phyloP scores from a whole-genome alignment of 2,113 vertebrate species.

The Corythornis vintsioides region DNA sequence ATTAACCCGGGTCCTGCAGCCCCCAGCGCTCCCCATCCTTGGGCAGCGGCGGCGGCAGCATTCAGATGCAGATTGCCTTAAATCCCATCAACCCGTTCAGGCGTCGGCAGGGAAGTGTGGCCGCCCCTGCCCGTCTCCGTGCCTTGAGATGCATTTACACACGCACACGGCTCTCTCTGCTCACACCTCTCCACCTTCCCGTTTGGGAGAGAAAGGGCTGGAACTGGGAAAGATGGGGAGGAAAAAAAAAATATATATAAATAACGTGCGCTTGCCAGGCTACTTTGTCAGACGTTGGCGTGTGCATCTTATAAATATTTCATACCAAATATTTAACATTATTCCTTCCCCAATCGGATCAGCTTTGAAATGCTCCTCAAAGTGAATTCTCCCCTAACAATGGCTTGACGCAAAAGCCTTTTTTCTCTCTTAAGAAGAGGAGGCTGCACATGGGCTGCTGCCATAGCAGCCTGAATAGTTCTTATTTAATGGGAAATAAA shows the following conservation, averaged over 20 bases:
- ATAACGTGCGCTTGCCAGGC: slow-evolving; percentile 72
- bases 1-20: slow-evolving; percentile 77
- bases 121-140: neutral
- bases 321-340: slow-evolving; percentile 84
- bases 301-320: slow-evolving; percentile 85
- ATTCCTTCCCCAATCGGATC: slow-evolving; percentile 80
- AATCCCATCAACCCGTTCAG: slow-evolving; percentile 83
- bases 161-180: neutral
- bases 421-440: slow-evolving; percentile 76
- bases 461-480: slow-evolving; percentile 80
- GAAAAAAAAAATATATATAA: no score
- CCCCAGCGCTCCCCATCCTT: slow-evolving; percentile 71
- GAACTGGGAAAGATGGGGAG: slow-evolving; percentile 40
- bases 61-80: slow-evolving; percentile 94
- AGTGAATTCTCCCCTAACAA: slow-evolving; percentile 83
- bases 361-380: slow-evolving; percentile 80
- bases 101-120: slow-evolving; percentile 50
- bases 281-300: slow-evolving; percentile 71
- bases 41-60: slow-evolving; percentile 53
- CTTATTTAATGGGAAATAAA: slow-evolving; percentile 80
- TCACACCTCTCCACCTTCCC: slow-evolving; percentile 13
- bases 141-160: slow-evolving; percentile 54
- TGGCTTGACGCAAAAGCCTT: slow-evolving; percentile 78
- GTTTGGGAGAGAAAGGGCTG: neutral
- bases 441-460: slow-evolving; percentile 77